Conservation (phyloP, 2,797 vertebrate species). For the Myotis myotis region DNA sequence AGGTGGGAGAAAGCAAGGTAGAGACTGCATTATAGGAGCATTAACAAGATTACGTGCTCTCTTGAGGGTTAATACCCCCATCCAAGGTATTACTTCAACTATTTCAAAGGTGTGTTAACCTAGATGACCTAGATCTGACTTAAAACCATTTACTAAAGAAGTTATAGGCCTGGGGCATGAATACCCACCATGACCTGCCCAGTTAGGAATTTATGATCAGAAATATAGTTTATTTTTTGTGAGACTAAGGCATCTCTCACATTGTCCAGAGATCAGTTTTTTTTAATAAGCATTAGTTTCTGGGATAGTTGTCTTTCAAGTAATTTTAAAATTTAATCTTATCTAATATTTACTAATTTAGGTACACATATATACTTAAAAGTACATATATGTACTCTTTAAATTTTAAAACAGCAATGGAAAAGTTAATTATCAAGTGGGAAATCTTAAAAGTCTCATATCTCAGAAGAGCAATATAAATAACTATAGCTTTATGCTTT, state of each 20-base stretch:
- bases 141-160: background rate
- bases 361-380: background rate
- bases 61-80: background rate
- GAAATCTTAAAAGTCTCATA: conserved; percentile 41
- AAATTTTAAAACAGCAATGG: conserved; percentile 36
- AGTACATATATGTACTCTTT: background rate
- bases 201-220: background rate
- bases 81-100: background rate
- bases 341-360: background rate
- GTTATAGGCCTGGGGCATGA: background rate
- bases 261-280: conserved; percentile 21
- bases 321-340: conserved; percentile 50
- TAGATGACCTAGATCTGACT: background rate
- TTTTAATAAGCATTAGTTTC: conserved; percentile 45
- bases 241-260: background rate
- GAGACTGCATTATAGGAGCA: background rate
- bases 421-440: background rate
- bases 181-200: background rate
- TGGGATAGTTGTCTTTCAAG: background rate
- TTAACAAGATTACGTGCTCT: background rate
- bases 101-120: background rate
- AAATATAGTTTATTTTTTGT: background rate
- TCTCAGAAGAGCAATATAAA: conserved; percentile 20
- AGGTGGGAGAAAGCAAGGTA: background rate
- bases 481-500: conserved; percentile 19